phyloP scores from a whole-genome alignment of 2,888 invertebrate genomes.

The Lasioglossum villosulum region DNA sequence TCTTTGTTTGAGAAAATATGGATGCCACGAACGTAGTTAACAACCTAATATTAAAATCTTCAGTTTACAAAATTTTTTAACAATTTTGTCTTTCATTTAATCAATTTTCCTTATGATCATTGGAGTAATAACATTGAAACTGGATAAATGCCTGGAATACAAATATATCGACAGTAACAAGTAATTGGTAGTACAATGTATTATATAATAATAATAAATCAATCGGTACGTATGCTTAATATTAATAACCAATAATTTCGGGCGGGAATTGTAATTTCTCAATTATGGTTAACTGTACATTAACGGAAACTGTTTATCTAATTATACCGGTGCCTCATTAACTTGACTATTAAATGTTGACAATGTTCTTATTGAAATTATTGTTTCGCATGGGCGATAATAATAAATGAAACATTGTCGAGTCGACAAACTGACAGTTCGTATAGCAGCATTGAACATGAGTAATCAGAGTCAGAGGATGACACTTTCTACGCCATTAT shows the following conservation, averaged over 20 bases:
- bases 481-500: too few relatives aligned
- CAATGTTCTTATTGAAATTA: neutral
- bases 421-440: neutral
- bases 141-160: neutral
- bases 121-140: neutral
- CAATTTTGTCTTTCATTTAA: too few relatives aligned
- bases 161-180: neutral
- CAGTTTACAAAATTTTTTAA: too few relatives aligned
- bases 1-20: too few relatives aligned
- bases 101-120: neutral
- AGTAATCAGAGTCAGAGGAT: too few relatives aligned
- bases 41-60: too few relatives aligned
- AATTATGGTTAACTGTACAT: neutral
- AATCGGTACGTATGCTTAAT: neutral
- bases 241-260: neutral
- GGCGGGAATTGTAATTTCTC: neutral
- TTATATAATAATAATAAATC: neutral
- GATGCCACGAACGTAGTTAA: too few relatives aligned
- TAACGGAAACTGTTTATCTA: neutral
- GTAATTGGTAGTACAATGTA: neutral
- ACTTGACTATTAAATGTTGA: neutral
- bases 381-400: neutral
- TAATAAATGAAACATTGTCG: neutral
- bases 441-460: too few relatives aligned
- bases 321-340: neutral